Base-by-base conservation (phyloP, 2,888 invertebrate species). In the Serripes groenlandicus region DNA sequence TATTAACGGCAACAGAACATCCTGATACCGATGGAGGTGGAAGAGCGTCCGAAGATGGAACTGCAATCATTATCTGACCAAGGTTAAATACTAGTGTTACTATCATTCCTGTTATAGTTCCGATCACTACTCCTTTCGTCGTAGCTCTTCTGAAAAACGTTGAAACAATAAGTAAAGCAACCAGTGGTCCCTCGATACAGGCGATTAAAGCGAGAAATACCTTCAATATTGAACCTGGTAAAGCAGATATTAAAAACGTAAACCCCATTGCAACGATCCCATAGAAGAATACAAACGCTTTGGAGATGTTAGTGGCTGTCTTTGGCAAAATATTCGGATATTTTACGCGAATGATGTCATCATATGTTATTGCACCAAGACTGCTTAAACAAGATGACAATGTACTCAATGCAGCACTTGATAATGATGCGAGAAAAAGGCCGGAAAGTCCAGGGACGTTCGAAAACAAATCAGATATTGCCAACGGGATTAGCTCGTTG, bases 331-430 rank as follows among this genome's bases (percentile, higher is more conserved):
- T 11, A 23, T 62, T 62, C 18, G 62, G 62, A n/a, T 62, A 62
- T 34, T 34, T 62, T 62, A 34, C 66, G 30, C 75, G 75, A 23
- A 82, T 82, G 49, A 82, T 58, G 58, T 82, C 82, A 52, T 82
- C 78, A 54, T 82, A 82, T 3, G 75, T 82, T 0, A 82, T 73
- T 0, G 82, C 82, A 18, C 78, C 56, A 34, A 82, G 62, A 75
- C 83, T 76, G 30, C 73, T 83, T 4, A 83, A 54, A 18, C 83
- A 72, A 26, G 83, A 83, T 1, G 82, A 82, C 21, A 82, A 42
- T 23, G 82, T 78, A 60, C 84, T 84, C 18, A 84, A 58, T 3
- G 78, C 81, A 37, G 84, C 84, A 32, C 75, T 72, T 21, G 81
- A 64, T 26, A 84, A 64, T 5, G 84, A 75, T 15, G 84, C 75